Evolutionary conservation across 2,888 invertebrate species (phyloP).

Genomic region (Cotesia congregata): DNA sequence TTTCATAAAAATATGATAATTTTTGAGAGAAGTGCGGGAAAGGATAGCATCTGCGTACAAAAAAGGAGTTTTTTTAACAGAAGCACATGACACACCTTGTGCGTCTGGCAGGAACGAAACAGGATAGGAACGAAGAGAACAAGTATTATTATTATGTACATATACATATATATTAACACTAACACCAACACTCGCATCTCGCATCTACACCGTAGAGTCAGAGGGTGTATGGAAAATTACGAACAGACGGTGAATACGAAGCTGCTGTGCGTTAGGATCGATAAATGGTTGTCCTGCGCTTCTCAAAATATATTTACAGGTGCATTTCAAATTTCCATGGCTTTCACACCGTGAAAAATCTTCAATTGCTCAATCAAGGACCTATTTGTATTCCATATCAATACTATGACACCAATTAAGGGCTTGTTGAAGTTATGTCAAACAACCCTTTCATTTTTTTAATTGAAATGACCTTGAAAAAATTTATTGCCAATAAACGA

Average conservation of each 20-base stretch:
- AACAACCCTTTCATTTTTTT: too few relatives aligned
- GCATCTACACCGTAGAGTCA: background rate
- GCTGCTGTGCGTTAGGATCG: slow-evolving; percentile 20
- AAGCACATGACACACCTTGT: slow-evolving; percentile 10
- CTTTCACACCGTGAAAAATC: background rate
- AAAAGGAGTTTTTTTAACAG: background rate
- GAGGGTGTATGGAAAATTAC: slow-evolving; percentile 29
- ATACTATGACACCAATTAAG: too few relatives aligned
- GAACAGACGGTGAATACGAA: slow-evolving; percentile 23
- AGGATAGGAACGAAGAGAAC: background rate
- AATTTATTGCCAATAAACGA: too few relatives aligned
- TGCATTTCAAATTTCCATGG: background rate
- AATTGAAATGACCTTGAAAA: too few relatives aligned
- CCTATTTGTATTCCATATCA: too few relatives aligned
- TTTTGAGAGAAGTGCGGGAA: background rate
- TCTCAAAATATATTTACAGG: slow-evolving; percentile 19
- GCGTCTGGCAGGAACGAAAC: slow-evolving; percentile 22
- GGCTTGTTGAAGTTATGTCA: too few relatives aligned
- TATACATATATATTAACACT: background rate
- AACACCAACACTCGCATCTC: background rate
- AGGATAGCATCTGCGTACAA: background rate
- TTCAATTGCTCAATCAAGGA: background rate
- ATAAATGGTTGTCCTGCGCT: slow-evolving; percentile 23
- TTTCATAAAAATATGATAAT: background rate
- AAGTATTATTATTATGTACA: background rate